phyloP scores from a whole-genome alignment of 2,113 vertebrate genomes.

The Dipodomys ordii region DNA sequence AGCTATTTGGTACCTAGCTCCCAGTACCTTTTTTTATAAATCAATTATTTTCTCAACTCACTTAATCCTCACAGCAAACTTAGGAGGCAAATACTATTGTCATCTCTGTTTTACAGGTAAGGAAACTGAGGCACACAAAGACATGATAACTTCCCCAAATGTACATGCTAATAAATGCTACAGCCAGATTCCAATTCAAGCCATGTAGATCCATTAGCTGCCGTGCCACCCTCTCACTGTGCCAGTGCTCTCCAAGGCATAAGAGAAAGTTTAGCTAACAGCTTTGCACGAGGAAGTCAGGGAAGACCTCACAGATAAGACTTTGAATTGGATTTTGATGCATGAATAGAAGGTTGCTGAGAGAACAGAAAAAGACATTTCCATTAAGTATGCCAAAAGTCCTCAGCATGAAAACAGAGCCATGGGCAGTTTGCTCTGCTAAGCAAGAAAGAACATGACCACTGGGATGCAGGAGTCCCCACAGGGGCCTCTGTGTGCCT shows the following conservation, averaged over 20 bases:
- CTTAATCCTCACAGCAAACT: not conserved
- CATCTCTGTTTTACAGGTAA: not conserved
- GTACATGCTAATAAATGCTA: not conserved
- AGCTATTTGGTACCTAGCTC: too few species aligned
- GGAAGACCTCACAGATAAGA: not conserved
- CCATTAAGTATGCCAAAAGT: not conserved
- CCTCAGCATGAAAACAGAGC: not conserved
- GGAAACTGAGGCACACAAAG: slow-evolving; percentile 22
- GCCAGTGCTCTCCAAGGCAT: not conserved
- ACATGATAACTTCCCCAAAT: not conserved
- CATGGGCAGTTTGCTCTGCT: not conserved
- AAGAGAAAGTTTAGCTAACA: too few species aligned
- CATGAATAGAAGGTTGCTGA: slow-evolving; percentile 33
- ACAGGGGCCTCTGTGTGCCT: not conserved
- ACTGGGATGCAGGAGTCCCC: not conserved
- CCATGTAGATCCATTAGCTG: not conserved
- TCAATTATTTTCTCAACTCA: not conserved
- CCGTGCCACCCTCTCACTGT: not conserved
- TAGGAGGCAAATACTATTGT: not conserved
- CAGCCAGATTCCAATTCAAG: not conserved
- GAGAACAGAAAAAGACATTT: not conserved
- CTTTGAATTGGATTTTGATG: slow-evolving; percentile 44
- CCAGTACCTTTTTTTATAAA: not conserved
- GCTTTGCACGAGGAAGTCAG: slow-evolving; percentile 30
- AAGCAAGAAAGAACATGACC: not conserved